A percentile compares a stretch with the other conserved stretches of the same genome.
These are phyloP conservation scores for Apotomis turbidana DNA, from an alignment of 2,888 invertebrate genomes.

Conservation along the genomic window DNA sequence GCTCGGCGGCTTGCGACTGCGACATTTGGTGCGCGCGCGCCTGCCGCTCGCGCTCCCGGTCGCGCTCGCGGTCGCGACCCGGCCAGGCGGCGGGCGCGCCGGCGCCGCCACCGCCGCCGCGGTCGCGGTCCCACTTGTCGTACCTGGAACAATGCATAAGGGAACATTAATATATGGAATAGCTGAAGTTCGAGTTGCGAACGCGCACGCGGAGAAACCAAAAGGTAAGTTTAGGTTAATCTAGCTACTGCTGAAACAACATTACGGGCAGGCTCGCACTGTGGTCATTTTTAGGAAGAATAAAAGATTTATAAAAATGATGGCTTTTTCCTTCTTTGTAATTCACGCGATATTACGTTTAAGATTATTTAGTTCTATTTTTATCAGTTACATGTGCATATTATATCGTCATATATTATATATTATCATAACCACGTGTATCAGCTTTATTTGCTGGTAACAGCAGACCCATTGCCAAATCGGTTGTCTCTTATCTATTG, in stretches of 20 bases:
- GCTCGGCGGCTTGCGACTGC: conserved; percentile 84
- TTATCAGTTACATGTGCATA: background rate
- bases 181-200: no score
- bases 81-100: conserved; percentile 59
- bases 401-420: no score
- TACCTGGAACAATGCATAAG: conserved; percentile 64
- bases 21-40: conserved; percentile 90
- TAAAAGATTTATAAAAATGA: no score
- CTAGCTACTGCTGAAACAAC: no score
- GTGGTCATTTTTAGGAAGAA: no score
- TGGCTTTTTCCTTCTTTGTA: background rate
- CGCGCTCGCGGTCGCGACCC: conserved; percentile 87
- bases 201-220: no score
- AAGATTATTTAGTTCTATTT: background rate
- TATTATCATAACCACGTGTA: conserved; percentile 1
- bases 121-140: conserved; percentile 81
- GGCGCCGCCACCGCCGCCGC: conserved; percentile 58
- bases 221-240: no score
- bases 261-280: no score
- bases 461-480: conserved; percentile 5
- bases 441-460: background rate
- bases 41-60: conserved; percentile 90
- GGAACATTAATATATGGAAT: background rate
- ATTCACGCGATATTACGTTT: background rate
- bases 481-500: conserved; percentile 4